phyloP scores from a whole-genome alignment of 92 coral and sea anemone genomes.

The Epizoanthus ramosus region DNA sequence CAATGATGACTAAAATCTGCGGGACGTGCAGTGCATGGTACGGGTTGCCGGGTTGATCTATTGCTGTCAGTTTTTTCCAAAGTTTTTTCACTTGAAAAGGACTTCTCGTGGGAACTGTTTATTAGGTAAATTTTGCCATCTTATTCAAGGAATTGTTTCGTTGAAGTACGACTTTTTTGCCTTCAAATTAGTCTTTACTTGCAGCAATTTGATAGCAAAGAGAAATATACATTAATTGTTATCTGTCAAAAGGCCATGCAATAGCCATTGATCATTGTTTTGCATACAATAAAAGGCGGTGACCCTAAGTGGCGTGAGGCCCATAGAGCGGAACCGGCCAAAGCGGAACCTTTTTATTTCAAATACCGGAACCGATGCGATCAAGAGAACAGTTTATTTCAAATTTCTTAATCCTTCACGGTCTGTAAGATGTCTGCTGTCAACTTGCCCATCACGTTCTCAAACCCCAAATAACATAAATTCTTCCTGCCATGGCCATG shows the following conservation, averaged over 20 bases:
- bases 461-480: too few species aligned
- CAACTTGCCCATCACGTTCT: too few species aligned
- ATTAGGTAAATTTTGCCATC: too few species aligned
- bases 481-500: too few species aligned
- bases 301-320: constrained; percentile 35
- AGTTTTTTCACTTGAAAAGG: neutral
- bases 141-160: too few species aligned
- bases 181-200: neutral
- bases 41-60: neutral
- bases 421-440: too few species aligned
- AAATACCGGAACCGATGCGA: too few species aligned
- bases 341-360: too few species aligned
- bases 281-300: constrained; percentile 12
- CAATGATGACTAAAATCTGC: neutral
- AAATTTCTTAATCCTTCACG: too few species aligned
- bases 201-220: neutral
- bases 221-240: constrained; percentile 3
- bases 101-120: neutral
- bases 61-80: neutral
- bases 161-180: neutral
- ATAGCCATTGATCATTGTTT: constrained; percentile 23
- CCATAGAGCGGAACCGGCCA: too few species aligned
- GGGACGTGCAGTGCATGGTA: constrained; percentile 9
- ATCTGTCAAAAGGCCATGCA: constrained; percentile 17
- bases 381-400: too few species aligned